Evolutionary conservation across 1,140 invertebrate genomes (phyloP), one percentile per base, ranked within the genome.

Genomic region (Probaryconus sp.): DNA sequence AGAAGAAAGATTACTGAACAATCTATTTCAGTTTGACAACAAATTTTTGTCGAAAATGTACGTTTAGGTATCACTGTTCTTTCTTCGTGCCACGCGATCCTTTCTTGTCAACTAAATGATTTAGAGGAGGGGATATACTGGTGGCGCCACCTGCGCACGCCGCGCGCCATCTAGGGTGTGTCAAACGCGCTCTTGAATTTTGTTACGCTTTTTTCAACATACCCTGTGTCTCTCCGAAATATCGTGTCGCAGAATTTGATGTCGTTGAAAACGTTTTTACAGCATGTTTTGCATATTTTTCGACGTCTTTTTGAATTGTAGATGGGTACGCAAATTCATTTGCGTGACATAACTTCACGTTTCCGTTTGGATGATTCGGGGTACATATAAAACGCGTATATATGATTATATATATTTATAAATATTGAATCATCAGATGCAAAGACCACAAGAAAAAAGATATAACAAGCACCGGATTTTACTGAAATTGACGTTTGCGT

Each of bases 121-220:
- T n/a, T n/a, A n/a, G n/a, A n/a, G n/a, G n/a, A n/a, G n/a, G n/a
- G n/a, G n/a, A n/a, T n/a, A n/a, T n/a, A n/a, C n/a, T 24, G 3
- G 21, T 7, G 7, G 21, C 21, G 21, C 7, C 28, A 9, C 10
- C 3, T 9, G 10, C 28, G 10, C 9, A n/a, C 7, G 7, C 10
- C 9, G 7, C 10, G 28, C 33, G 58, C 50, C 43, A 69, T 50
- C 24, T 40, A 64, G 67, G 48, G 68, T 74, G 71, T 72, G 71
- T 76, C 64, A 69, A 70, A 71, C 74, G 64, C 74, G 74, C 73
- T 71, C 67, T 69, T 76, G 33, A 38, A 45, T 73, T 72, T 73
- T 76, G 56, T 71, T 76, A 76, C 60, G 61, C 67, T 72, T 76
- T 69, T 70, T 64, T 61, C 38, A 60, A 24, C 47, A 3, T 26